A percentile compares a stretch with the other conserved stretches of the same genome.
phyloP scores from a whole-genome alignment of 2,113 vertebrate species.

The Notothenia coriiceps region DNA sequence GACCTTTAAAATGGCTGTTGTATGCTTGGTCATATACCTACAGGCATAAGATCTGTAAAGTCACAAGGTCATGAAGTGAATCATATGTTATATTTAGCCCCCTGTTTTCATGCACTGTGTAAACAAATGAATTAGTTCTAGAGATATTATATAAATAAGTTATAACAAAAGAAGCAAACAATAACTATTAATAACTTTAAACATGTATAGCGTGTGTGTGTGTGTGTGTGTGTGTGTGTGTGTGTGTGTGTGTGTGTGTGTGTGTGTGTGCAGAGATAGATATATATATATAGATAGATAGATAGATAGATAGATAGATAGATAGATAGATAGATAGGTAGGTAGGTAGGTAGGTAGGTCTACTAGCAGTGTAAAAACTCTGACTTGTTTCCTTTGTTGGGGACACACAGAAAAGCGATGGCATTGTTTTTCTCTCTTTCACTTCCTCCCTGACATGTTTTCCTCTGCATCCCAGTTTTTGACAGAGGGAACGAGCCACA shows the following conservation, averaged over 20 bases:
- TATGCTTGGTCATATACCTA: slow-evolving; percentile 38
- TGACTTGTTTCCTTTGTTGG: not conserved
- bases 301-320: no score
- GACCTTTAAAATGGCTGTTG: not conserved
- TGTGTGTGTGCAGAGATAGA: no score
- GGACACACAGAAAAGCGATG: not conserved
- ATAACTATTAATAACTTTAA: no score
- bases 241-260: no score
- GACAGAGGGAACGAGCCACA: slow-evolving; percentile 23
- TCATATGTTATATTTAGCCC: slow-evolving; percentile 29
- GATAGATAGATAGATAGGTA: no score
- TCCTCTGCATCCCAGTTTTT: slow-evolving; percentile 28
- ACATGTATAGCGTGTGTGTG: no score
- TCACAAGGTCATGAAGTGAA: slow-evolving; percentile 37
- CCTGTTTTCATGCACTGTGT: slow-evolving; percentile 11
- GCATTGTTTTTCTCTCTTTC: slow-evolving; percentile 28
- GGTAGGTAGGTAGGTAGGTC: no score
- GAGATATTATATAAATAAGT: no score
- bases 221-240: no score
- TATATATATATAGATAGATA: no score
- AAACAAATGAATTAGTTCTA: not conserved
- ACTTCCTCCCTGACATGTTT: slow-evolving; percentile 23
- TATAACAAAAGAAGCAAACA: no score
- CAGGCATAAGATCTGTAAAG: slow-evolving; percentile 30
- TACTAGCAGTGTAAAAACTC: not conserved